A percentile compares a stretch with the other conserved stretches of the same genome.
Conservation (phyloP, 2,797 vertebrate species). For the Xiphophorus birchmanni region DNA sequence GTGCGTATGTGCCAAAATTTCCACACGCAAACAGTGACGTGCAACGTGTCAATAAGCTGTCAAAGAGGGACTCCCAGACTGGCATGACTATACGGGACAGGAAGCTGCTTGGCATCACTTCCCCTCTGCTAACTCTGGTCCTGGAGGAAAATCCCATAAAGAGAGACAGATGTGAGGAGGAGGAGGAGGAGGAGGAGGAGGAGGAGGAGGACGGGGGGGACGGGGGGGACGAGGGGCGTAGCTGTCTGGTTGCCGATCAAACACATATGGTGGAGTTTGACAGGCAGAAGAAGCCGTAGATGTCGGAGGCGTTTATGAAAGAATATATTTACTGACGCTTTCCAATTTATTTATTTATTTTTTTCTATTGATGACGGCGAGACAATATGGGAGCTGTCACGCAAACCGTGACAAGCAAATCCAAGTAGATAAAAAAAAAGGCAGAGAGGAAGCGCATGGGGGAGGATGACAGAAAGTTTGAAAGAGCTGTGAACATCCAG, state of each 20-base stretch:
- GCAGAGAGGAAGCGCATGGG: slow-evolving; percentile 4
- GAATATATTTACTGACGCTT: slow-evolving; percentile 16
- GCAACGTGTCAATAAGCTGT: background rate
- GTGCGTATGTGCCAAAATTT: too few species aligned
- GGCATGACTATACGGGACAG: slow-evolving; percentile 56
- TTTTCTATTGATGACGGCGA: slow-evolving; percentile 13
- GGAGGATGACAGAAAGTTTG: slow-evolving; percentile 23
- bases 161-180: slow-evolving; percentile 25
- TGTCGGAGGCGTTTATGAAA: slow-evolving; percentile 18
- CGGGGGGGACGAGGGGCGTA: slow-evolving; percentile 12
- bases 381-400: slow-evolving; percentile 21
- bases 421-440: slow-evolving; percentile 21
- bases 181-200: background rate
- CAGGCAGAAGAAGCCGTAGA: slow-evolving; percentile 6
- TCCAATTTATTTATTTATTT: background rate
- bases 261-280: slow-evolving; percentile 9
- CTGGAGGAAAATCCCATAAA: slow-evolving; percentile 55
- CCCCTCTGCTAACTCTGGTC: slow-evolving; percentile 69
- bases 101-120: slow-evolving; percentile 63
- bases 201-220: too few species aligned
- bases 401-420: slow-evolving; percentile 18
- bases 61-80: background rate
- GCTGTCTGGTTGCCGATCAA: slow-evolving; percentile 10
- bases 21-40: too few species aligned
- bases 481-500: slow-evolving; percentile 35